These are phyloP conservation scores for Meta bourneti DNA, from an alignment of 2,888 invertebrate genomes.

Conservation along the genomic window DNA sequence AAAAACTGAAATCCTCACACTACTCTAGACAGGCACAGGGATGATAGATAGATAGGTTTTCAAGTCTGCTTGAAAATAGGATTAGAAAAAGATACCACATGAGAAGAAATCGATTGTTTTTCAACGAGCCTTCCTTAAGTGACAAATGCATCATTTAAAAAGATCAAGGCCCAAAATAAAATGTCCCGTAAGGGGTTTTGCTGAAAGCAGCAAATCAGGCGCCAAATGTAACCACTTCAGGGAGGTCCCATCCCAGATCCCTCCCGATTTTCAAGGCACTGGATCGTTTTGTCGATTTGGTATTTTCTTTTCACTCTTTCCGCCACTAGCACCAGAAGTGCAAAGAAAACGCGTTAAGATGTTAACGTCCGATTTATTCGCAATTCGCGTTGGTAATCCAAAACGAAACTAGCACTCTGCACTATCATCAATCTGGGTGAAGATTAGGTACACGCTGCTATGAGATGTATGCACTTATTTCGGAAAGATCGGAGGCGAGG, in stretches of 20 bases:
- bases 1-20: no score
- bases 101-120: conserved; percentile 41
- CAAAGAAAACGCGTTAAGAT: conserved; percentile 36
- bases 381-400: conserved; percentile 4
- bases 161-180: conserved; percentile 14
- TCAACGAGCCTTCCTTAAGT: conserved; percentile 28
- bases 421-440: background rate
- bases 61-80: background rate
- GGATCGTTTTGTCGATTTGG: conserved; percentile 36
- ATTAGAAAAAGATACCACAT: conserved; percentile 1
- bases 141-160: conserved; percentile 38
- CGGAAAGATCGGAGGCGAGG: background rate
- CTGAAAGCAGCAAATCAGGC: conserved; percentile 57
- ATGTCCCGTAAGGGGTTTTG: conserved; percentile 17
- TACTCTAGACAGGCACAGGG: background rate
- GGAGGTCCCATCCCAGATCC: conserved; percentile 52
- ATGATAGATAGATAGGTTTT: background rate
- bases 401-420: background rate
- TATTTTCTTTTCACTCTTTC: conserved; percentile 22
- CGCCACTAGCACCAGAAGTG: background rate
- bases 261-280: conserved; percentile 22
- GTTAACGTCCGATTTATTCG: conserved; percentile 30
- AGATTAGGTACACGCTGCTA: background rate
- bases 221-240: conserved; percentile 66
- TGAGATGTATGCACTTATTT: no score